Conservation (phyloP, 2,113 vertebrate species). For the Chionis minor region DNA sequence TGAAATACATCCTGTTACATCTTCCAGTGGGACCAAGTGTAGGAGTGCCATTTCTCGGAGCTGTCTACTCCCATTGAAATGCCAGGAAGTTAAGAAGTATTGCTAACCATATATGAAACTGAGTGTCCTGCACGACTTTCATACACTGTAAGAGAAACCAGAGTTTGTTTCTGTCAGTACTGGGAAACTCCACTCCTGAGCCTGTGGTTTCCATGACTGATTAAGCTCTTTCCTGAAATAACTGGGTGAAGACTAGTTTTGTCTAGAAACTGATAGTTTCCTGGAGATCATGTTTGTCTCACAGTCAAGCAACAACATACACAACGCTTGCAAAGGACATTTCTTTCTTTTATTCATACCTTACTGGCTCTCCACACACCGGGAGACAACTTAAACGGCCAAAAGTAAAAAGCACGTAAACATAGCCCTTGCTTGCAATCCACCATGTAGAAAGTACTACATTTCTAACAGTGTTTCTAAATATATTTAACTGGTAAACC, state of each 20-base stretch:
- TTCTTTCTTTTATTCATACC: neutral
- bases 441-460: neutral
- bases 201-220: neutral
- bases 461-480: neutral
- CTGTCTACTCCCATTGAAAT: neutral
- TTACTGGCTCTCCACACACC: neutral
- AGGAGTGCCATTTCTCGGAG: neutral
- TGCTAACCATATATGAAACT: neutral
- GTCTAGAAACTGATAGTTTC: neutral
- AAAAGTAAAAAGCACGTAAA: neutral
- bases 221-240: neutral
- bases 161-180: neutral
- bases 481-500: neutral
- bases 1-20: neutral
- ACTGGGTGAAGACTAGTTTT: neutral
- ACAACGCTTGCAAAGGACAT: neutral
- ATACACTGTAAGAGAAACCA: neutral
- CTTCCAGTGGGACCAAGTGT: neutral
- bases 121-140: neutral
- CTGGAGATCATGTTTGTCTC: neutral
- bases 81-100: neutral
- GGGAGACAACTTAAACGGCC: neutral
- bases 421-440: neutral
- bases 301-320: neutral
- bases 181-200: neutral